These are phyloP conservation scores for Hetaerina americana DNA, from an alignment of 1,140 invertebrate genomes.

Conservation along the genomic window DNA sequence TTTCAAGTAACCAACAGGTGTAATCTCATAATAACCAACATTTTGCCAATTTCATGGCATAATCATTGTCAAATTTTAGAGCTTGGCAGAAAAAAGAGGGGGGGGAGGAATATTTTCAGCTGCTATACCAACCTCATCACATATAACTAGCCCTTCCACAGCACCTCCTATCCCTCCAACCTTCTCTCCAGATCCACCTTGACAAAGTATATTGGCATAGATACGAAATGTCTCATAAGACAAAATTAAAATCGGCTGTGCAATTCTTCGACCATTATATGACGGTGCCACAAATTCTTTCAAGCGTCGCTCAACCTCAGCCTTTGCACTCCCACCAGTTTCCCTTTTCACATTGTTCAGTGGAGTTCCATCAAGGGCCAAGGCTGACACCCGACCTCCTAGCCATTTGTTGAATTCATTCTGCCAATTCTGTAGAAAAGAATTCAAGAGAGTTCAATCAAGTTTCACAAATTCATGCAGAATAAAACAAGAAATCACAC, in stretches of 20 bases:
- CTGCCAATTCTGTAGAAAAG: slow-evolving; percentile 72
- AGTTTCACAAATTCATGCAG: not conserved
- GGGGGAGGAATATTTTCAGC: too few relatives aligned
- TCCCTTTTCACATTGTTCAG: not conserved
- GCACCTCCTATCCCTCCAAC: not conserved
- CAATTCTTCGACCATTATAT: slow-evolving; percentile 37
- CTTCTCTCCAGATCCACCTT: slow-evolving; percentile 66
- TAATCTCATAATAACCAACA: too few relatives aligned
- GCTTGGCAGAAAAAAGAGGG: too few relatives aligned
- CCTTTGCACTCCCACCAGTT: slow-evolving; percentile 51
- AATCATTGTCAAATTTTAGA: too few relatives aligned
- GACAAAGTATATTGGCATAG: slow-evolving; percentile 76
- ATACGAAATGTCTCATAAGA: slow-evolving; percentile 98
- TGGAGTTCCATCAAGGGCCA: slow-evolving; percentile 71
- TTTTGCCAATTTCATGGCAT: too few relatives aligned
- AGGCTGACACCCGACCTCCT: slow-evolving; percentile 58
- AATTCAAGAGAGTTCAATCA: too few relatives aligned
- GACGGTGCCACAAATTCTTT: slow-evolving; percentile 46
- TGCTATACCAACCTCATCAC: slow-evolving; percentile 77
- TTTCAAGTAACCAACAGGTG: too few relatives aligned
- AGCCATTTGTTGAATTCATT: slow-evolving; percentile 99
- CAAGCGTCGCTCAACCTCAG: slow-evolving; percentile 74
- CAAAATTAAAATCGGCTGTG: slow-evolving; percentile 88
- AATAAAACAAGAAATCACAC: slow-evolving; percentile 1
- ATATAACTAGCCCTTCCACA: slow-evolving; percentile 60